Percentiles rank a stretch among this genome's conserved stretches.
Conservation (phyloP, 1,140 invertebrate species). For the Drosophila carrolli region DNA sequence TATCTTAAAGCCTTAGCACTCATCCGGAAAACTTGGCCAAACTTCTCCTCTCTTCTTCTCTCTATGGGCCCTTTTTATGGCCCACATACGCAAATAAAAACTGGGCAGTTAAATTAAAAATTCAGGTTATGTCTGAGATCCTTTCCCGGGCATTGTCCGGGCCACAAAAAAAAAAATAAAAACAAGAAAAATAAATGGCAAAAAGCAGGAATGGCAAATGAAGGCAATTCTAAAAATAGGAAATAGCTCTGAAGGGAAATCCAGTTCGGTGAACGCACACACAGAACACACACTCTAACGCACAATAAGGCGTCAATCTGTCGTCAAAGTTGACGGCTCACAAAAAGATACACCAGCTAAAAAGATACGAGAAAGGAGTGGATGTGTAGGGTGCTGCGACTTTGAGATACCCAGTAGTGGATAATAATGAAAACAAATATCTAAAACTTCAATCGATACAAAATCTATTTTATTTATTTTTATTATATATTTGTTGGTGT, state of each 20-base stretch:
- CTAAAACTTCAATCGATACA: too few relatives aligned
- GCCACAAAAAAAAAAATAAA: neutral
- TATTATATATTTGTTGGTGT: neutral
- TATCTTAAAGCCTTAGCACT: slow-evolving; percentile 33
- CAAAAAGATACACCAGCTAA: slow-evolving; percentile 14
- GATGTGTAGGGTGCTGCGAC: neutral
- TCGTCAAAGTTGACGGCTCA: slow-evolving; percentile 19
- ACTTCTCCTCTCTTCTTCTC: neutral
- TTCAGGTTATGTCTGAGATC: slow-evolving; percentile 37
- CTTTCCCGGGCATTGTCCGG: slow-evolving; percentile 21
- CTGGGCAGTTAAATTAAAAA: slow-evolving; percentile 69
- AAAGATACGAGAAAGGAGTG: neutral
- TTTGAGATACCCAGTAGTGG: slow-evolving; percentile 1
- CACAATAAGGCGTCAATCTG: slow-evolving; percentile 32
- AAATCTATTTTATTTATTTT: neutral
- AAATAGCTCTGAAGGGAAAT: slow-evolving; percentile 38
- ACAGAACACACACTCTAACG: slow-evolving; percentile 5
- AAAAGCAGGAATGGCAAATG: slow-evolving; percentile 42
- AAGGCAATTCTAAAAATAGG: slow-evolving; percentile 52
- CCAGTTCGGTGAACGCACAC: slow-evolving; percentile 17
- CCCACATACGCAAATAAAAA: slow-evolving; percentile 68
- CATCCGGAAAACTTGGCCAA: neutral
- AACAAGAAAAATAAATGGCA: slow-evolving; percentile 1
- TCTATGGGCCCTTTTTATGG: slow-evolving; percentile 24
- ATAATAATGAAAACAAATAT: neutral